Evolutionary conservation across 2,113 vertebrate genomes (phyloP).

Genomic region (Trematomus loennbergii): DNA sequence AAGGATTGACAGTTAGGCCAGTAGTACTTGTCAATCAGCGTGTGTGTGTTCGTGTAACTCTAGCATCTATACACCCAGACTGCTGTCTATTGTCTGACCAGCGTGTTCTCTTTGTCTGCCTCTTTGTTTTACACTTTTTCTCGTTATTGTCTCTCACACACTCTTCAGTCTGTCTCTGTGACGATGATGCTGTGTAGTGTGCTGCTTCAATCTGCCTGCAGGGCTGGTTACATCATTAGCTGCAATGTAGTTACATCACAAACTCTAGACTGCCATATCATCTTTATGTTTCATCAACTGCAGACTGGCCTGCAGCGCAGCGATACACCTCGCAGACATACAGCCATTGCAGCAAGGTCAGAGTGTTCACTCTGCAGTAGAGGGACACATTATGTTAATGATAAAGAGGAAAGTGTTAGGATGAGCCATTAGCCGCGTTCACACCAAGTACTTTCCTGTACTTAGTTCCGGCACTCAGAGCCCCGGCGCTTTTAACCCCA

Average conservation of each 20-base stretch:
- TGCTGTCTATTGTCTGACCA: slow-evolving; percentile 23
- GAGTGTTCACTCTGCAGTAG: neutral
- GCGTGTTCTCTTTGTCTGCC: neutral
- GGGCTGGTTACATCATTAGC: slow-evolving; percentile 70
- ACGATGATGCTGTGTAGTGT: slow-evolving; percentile 30
- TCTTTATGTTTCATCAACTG: slow-evolving; percentile 23
- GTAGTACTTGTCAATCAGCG: neutral
- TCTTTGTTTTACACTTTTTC: neutral
- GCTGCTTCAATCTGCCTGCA: slow-evolving; percentile 36
- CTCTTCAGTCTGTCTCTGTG: neutral
- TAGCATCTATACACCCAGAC: slow-evolving; percentile 9
- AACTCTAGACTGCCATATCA: slow-evolving; percentile 15
- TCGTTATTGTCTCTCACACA: neutral
- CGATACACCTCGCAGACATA: slow-evolving; percentile 2
- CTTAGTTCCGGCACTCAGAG: no score
- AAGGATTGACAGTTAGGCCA: neutral
- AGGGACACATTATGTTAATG: neutral
- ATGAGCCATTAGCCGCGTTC: no score
- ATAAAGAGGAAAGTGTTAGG: neutral
- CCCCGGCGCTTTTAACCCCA: no score
- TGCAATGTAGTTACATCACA: slow-evolving; percentile 67
- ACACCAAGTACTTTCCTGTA: no score
- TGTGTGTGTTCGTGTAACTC: slow-evolving; percentile 9
- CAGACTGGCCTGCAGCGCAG: neutral
- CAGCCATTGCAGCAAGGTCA: neutral